Conservation (phyloP, 92 coral and sea anemone species). For the Porites evermanni region DNA sequence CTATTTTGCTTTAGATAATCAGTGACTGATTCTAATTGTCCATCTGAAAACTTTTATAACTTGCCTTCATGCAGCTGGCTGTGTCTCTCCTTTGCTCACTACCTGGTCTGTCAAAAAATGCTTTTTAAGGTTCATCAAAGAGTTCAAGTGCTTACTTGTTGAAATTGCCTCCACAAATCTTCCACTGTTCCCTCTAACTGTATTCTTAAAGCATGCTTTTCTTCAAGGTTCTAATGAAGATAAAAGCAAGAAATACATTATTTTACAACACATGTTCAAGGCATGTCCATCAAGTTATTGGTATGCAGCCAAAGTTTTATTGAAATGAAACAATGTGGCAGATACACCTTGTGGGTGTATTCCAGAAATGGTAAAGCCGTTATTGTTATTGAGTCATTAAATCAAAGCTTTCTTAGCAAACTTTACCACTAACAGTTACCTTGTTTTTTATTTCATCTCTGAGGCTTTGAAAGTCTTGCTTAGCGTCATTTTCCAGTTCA, state of each 20-base stretch:
- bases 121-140: no score
- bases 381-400: no score
- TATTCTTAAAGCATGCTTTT: slow-evolving; percentile 96
- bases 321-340: no score
- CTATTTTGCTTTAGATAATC: not conserved
- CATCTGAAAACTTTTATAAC: no score
- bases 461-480: slow-evolving; percentile 96
- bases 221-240: slow-evolving; percentile 85
- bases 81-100: not conserved
- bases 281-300: no score
- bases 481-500: slow-evolving; percentile 95
- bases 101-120: not conserved
- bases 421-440: slow-evolving; percentile 32
- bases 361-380: no score
- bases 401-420: no score
- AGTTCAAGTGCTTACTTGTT: slow-evolving; percentile 64
- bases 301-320: not conserved
- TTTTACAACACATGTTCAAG: no score
- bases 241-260: no score
- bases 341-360: no score
- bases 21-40: not conserved
- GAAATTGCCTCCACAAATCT: slow-evolving; percentile 98
- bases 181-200: slow-evolving; percentile 99
- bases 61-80: not conserved
- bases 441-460: slow-evolving; percentile 99